Evolutionary conservation across 2,888 invertebrate species (phyloP), one percentile per base, ranked within the genome.

Genomic region (Xestia ashworthii): DNA sequence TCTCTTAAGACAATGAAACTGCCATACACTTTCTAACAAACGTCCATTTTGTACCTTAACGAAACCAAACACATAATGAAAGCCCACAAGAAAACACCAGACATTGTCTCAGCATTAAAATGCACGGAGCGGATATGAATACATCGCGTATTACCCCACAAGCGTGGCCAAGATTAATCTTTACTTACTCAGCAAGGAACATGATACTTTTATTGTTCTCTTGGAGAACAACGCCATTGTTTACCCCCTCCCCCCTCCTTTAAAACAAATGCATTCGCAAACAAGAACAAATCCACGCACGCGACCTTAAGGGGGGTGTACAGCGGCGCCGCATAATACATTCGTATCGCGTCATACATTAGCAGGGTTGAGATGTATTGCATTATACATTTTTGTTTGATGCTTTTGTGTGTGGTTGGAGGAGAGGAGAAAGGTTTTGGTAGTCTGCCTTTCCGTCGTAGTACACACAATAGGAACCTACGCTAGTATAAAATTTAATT

Each of bases 131-230:
- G 50, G 70, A 70, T 70, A 85, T 85, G 85, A 85, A 85, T 83
- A 82, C 85, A 75, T 84, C 66, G 78, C 71, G 55, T 58, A 82
- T 78, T 75, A 84, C 48, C 62, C 50, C 44, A 73, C 72, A 70
- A 75, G 58, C 82, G 64, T 75, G 64, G 85, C 75, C 50, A 71
- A 85, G 76, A 87, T 85, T 85, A 83, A 83, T 87, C 76, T 82
- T 71, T 85, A 85, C 79, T 66, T 83, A 71, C 76, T 74, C 74
- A 77, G 70, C 80, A 86, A 86, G 76, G 81, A 81, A 78, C 83
- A 85, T 82, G 79, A 83, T 85, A 87, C 80, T 87, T 85, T 87
- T 87, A 82, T 87, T 87, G 81, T 87, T 88, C 78, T 71, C 70
- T 67, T 58, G 74, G 77, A 86, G 74, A 82, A 84, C 80, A 72